Evolutionary conservation across 1,140 invertebrate species (phyloP).

Genomic region (Stenopsyche tienmushanensis): DNA sequence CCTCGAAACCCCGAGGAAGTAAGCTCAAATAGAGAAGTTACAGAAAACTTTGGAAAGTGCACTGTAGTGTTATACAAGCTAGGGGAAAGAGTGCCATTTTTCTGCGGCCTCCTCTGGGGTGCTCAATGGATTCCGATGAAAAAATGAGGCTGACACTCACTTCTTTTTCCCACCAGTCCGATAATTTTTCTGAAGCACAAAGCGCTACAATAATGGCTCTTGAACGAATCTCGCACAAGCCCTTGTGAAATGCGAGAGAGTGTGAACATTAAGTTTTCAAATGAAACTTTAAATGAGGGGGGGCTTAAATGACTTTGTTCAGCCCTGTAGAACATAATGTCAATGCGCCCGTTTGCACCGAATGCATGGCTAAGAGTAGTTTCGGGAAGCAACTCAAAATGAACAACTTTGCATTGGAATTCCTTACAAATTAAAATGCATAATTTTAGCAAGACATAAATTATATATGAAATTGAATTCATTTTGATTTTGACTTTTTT

Average conservation of each 20-base stretch:
- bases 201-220: neutral
- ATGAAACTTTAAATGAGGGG: slow-evolving; percentile 1
- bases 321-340: too few relatives aligned
- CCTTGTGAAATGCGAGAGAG: neutral
- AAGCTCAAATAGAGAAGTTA: slow-evolving; percentile 20
- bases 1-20: neutral
- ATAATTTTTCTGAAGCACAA: neutral
- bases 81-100: slow-evolving; percentile 9
- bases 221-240: neutral
- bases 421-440: too few relatives aligned
- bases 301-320: neutral
- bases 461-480: too few relatives aligned
- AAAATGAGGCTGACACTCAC: neutral
- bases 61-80: neutral
- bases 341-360: too few relatives aligned
- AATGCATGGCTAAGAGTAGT: too few relatives aligned
- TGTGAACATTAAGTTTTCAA: slow-evolving; percentile 10
- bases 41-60: slow-evolving; percentile 25
- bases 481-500: too few relatives aligned
- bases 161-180: neutral
- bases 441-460: too few relatives aligned
- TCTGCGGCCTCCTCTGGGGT: neutral
- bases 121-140: neutral
- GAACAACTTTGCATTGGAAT: too few relatives aligned
- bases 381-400: too few relatives aligned